Percentiles rank a stretch among this genome's conserved stretches.
Evolutionary conservation across 2,797 vertebrate species (phyloP).

Genomic region (Xiphorhynchus erythropygius): DNA sequence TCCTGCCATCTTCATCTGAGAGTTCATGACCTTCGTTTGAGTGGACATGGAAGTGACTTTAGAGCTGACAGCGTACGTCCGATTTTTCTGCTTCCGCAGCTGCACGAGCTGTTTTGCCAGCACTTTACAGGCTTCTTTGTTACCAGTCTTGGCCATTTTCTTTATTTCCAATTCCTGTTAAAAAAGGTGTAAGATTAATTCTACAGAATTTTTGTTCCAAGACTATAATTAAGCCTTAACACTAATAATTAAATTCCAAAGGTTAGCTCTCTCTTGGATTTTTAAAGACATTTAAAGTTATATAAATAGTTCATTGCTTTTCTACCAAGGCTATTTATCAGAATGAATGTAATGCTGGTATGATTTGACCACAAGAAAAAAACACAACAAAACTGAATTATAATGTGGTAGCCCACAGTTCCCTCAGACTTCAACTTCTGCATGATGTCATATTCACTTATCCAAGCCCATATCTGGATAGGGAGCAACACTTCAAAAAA

Average conservation of each 20-base stretch:
- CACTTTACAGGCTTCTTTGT: conserved; percentile 93
- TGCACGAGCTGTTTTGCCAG: conserved; percentile 96
- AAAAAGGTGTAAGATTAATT: not conserved
- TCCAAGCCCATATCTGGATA: not conserved
- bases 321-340: not conserved
- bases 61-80: conserved; percentile 96
- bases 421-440: not conserved
- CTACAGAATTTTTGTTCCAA: not conserved
- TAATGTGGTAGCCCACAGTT: not conserved
- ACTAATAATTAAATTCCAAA: not conserved
- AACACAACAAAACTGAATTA: not conserved
- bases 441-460: not conserved
- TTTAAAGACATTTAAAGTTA: not conserved
- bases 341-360: not conserved
- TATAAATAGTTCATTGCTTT: not conserved
- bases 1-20: conserved; percentile 99
- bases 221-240: not conserved
- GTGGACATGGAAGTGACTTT: conserved; percentile 98
- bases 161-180: conserved; percentile 95
- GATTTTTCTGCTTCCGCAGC: conserved; percentile 92
- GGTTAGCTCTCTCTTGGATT: not conserved
- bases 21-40: conserved; percentile 97
- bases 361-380: not conserved
- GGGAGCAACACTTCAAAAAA: not conserved
- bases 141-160: conserved; percentile 98